phyloP scores from a whole-genome alignment of 2,888 invertebrate species.

The Chloroclystis v-ata region DNA sequence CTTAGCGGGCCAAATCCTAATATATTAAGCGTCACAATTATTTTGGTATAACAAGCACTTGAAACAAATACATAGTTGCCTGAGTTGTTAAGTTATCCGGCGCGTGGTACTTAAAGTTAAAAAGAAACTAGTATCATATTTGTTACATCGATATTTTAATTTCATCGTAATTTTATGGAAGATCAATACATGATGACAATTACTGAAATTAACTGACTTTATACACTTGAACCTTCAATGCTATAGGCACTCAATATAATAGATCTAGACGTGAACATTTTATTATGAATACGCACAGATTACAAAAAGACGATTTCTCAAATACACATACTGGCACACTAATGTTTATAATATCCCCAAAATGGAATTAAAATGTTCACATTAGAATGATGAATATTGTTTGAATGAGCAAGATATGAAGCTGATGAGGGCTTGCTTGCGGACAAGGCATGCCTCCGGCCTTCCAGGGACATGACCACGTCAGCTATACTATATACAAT shows the following conservation, averaged over 20 bases:
- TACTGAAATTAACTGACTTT: constrained; percentile 75
- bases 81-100: too few species aligned
- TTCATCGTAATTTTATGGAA: constrained; percentile 79
- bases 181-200: constrained; percentile 78
- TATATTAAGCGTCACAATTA: background rate
- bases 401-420: constrained; percentile 61
- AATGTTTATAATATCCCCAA: constrained; percentile 66
- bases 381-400: constrained; percentile 58
- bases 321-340: constrained; percentile 67
- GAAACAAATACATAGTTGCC: background rate
- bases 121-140: constrained; percentile 64
- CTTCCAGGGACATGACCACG: constrained; percentile 66
- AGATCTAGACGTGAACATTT: constrained; percentile 76
- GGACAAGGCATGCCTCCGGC: constrained; percentile 54
- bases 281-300: constrained; percentile 64
- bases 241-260: constrained; percentile 78
- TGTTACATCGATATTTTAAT: constrained; percentile 79
- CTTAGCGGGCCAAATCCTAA: constrained; percentile 14
- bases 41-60: background rate
- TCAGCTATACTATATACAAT: constrained; percentile 67
- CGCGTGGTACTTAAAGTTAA: constrained; percentile 12
- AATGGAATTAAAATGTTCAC: constrained; percentile 71
- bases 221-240: constrained; percentile 75
- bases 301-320: constrained; percentile 68
- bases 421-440: constrained; percentile 60